phyloP scores from a whole-genome alignment of 2,888 invertebrate species.

The Oscheius sp. region DNA sequence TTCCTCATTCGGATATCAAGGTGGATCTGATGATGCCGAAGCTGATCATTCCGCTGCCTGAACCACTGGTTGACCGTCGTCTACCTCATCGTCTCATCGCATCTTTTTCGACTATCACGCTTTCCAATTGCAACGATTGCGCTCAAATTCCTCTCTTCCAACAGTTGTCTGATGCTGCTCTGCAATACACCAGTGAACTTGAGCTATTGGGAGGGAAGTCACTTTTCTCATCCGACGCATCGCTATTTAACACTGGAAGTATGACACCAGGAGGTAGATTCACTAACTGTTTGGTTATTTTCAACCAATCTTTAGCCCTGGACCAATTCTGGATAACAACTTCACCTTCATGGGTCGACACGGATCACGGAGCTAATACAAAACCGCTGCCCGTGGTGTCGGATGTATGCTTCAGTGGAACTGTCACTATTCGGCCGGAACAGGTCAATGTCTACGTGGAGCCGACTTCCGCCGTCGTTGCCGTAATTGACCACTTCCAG shows the following conservation, averaged over 20 bases:
- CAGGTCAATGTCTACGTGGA: constrained; percentile 52
- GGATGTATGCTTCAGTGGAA: constrained; percentile 58
- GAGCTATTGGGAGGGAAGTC: constrained; percentile 14
- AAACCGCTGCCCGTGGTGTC: constrained; percentile 56
- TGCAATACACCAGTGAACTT: constrained; percentile 13
- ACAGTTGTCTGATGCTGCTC: constrained; percentile 9
- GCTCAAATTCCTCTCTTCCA: constrained; percentile 8
- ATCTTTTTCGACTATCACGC: constrained; percentile 41
- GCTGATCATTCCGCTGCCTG: constrained; percentile 59
- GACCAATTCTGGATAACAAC: constrained; percentile 49
- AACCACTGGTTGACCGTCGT: constrained; percentile 41
- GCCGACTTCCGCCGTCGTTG: constrained; percentile 56
- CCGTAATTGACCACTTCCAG: constrained; percentile 71
- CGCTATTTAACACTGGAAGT: constrained; percentile 10
- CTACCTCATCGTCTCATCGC: constrained; percentile 43
- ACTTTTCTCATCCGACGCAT: constrained; percentile 8
- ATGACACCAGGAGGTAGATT: constrained; percentile 13
- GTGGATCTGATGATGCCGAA: constrained; percentile 93
- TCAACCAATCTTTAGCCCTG: background rate
- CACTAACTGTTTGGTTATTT: background rate
- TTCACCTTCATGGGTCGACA: constrained; percentile 66
- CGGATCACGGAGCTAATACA: constrained; percentile 54
- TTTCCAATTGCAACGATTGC: constrained; percentile 25
- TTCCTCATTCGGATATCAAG: constrained; percentile 80
- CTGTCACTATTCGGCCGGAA: constrained; percentile 43